These are phyloP conservation scores for Colossoma macropomum DNA, from an alignment of 2,113 vertebrate species.

Conservation along the genomic window DNA sequence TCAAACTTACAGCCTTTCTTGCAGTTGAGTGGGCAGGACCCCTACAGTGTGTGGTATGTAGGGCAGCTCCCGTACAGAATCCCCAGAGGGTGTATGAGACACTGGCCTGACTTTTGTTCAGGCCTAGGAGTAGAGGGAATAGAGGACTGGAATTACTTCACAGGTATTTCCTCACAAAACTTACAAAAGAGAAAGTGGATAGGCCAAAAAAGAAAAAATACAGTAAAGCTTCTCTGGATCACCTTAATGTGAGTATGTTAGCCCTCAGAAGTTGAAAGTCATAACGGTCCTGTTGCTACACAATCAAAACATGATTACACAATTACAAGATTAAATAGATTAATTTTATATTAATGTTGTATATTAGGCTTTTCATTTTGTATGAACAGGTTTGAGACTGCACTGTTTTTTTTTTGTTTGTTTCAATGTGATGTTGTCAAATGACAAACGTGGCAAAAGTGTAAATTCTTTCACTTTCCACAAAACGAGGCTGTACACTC, in stretches of 20 bases:
- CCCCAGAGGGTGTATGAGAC: not conserved
- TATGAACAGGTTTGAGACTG: too few species aligned
- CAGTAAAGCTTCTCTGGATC: not conserved
- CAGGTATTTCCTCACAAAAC: slow-evolving; percentile 27
- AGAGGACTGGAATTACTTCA: not conserved
- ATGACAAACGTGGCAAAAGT: too few species aligned
- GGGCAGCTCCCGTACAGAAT: not conserved
- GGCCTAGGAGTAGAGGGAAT: not conserved
- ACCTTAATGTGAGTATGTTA: not conserved
- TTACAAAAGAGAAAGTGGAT: slow-evolving; percentile 6
- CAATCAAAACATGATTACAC: not conserved
- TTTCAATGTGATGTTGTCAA: too few species aligned
- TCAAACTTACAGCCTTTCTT: not conserved
- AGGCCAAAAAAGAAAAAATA: not conserved
- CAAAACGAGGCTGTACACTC: too few species aligned
- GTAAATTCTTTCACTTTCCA: too few species aligned
- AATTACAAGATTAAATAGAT: not conserved
- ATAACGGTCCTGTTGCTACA: not conserved
- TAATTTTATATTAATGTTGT: too few species aligned
- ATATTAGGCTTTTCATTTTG: too few species aligned
- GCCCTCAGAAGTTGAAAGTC: not conserved
- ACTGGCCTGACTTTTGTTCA: slow-evolving; percentile 25
- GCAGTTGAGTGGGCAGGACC: not conserved
- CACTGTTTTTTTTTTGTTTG: too few species aligned
- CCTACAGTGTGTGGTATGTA: slow-evolving; percentile 35